Evolutionary conservation across 2,888 invertebrate species (phyloP).

Genomic region (Rhamnusium bicolor): DNA sequence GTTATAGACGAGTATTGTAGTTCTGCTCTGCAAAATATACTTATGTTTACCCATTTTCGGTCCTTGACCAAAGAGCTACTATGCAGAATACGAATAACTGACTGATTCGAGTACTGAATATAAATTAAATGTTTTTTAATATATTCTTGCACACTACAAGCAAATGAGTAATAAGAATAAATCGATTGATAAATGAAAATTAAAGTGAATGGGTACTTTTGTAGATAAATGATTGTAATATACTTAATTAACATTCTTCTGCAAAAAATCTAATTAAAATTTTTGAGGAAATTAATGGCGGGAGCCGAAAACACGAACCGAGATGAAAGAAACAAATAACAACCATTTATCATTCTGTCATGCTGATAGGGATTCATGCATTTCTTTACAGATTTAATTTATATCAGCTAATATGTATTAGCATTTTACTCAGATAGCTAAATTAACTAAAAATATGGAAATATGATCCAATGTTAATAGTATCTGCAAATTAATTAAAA

Average conservation of each 20-base stretch:
- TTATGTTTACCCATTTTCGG: too few species aligned
- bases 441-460: background rate
- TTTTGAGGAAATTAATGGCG: background rate
- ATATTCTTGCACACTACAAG: too few species aligned
- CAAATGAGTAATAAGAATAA: too few species aligned
- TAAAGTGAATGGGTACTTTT: too few species aligned
- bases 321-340: background rate
- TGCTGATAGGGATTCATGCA: background rate
- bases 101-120: too few species aligned
- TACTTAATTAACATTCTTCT: background rate
- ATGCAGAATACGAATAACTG: too few species aligned
- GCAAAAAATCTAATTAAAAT: background rate
- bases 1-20: too few species aligned
- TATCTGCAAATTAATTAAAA: too few species aligned
- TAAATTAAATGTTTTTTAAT: too few species aligned
- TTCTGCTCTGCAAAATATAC: too few species aligned
- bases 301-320: background rate
- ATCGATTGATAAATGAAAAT: background rate
- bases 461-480: background rate
- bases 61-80: too few species aligned
- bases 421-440: background rate
- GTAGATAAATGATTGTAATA: background rate
- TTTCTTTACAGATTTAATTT: background rate
- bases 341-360: background rate
- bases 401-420: background rate